A percentile compares a stretch with the other conserved stretches of the same genome.
Conservation (phyloP, 2,888 invertebrate genomes). For the Exocentrus adspersus region DNA sequence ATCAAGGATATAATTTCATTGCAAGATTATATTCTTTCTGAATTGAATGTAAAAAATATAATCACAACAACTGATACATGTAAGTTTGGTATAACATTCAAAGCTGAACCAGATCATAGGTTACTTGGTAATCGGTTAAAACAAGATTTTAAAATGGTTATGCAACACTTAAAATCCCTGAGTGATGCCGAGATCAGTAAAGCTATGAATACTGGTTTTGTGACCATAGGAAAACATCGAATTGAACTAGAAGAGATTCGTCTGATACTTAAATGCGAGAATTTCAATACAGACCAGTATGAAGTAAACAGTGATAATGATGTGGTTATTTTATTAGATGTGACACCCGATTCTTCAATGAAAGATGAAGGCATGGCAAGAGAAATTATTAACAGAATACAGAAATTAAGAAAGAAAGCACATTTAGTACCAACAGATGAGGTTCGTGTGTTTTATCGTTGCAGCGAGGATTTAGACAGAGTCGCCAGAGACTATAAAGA, state of each 20-base stretch:
- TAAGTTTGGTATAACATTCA: conserved; percentile 84
- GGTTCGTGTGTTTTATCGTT: conserved; percentile 82
- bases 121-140: conserved; percentile 88
- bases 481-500: conserved; percentile 77
- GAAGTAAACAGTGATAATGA: conserved; percentile 93
- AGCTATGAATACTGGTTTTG: conserved; percentile 75
- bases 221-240: conserved; percentile 79
- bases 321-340: conserved; percentile 88
- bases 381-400: conserved; percentile 95
- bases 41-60: conserved; percentile 89
- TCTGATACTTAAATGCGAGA: conserved; percentile 80
- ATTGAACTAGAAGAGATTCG: conserved; percentile 83
- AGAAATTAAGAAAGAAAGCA: conserved; percentile 95
- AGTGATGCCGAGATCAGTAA: conserved; percentile 82
- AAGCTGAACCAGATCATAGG: conserved; percentile 96
- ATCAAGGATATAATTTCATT: conserved; percentile 77
- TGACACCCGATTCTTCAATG: conserved; percentile 89
- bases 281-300: conserved; percentile 75
- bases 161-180: conserved; percentile 81
- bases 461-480: conserved; percentile 72
- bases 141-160: conserved; percentile 88
- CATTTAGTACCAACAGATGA: conserved; percentile 91
- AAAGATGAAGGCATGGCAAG: conserved; percentile 94
- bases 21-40: conserved; percentile 87
- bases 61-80: conserved; percentile 89